Percentiles rank a stretch among this genome's conserved stretches.
Evolutionary conservation across 2,888 invertebrate species (phyloP).

Genomic region (Dicycla oo): DNA sequence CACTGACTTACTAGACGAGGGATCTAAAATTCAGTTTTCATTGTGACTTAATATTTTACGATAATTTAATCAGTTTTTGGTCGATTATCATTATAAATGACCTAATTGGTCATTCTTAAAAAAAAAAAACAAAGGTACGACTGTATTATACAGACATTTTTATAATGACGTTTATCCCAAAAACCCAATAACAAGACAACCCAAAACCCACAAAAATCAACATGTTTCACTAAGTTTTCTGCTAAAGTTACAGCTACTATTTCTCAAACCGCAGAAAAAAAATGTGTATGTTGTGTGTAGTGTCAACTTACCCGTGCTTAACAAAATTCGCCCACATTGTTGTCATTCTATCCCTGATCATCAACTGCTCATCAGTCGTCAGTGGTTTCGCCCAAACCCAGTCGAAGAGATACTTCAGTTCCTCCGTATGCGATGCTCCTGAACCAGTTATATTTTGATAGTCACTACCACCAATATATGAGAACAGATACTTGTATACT

Average conservation of each 20-base stretch:
- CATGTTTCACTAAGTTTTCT: background rate
- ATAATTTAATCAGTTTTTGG: no score
- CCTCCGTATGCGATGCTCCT: constrained; percentile 74
- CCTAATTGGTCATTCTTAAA: background rate
- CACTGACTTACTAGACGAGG: no score
- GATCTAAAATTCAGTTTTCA: no score
- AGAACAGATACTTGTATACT: constrained; percentile 73
- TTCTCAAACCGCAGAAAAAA: background rate
- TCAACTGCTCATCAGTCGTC: constrained; percentile 65
- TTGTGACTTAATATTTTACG: no score
- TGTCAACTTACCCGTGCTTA: constrained; percentile 74
- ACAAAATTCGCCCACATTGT: constrained; percentile 78
- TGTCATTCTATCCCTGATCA: constrained; percentile 74
- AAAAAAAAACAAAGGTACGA: background rate
- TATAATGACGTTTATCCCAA: no score
- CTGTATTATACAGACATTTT: no score
- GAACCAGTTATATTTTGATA: constrained; percentile 67
- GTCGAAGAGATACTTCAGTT: constrained; percentile 71
- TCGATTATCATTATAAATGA: background rate
- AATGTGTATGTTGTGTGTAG: no score
- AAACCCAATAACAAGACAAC: no score
- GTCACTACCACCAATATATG: constrained; percentile 69
- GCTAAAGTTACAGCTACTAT: background rate
- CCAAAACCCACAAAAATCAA: background rate
- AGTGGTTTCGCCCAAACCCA: constrained; percentile 54